These are phyloP conservation scores for Icerya purchasi DNA, from an alignment of 2,888 invertebrate genomes.

Conservation along the genomic window DNA sequence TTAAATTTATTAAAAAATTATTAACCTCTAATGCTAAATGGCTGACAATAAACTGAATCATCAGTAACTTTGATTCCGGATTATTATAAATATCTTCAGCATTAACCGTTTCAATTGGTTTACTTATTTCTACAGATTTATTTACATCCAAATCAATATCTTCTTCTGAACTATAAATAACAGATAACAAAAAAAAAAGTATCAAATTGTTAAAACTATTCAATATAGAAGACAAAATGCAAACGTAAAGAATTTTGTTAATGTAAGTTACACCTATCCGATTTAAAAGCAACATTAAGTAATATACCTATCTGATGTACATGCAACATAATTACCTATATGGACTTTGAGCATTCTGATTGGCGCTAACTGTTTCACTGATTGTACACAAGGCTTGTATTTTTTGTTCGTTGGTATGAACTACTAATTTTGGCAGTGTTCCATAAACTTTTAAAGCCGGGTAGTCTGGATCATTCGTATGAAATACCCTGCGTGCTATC, in stretches of 20 bases:
- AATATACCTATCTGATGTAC: too few species aligned
- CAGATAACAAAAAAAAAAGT: too few species aligned
- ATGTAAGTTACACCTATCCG: too few species aligned
- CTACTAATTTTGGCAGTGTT: slow-evolving; percentile 64
- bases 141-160: not conserved
- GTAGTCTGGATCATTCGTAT: slow-evolving; percentile 65
- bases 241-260: too few species aligned
- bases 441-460: slow-evolving; percentile 66
- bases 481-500: slow-evolving; percentile 58
- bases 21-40: slow-evolving; percentile 58
- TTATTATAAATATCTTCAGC: not conserved
- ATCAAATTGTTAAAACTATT: too few species aligned
- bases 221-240: too few species aligned
- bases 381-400: slow-evolving; percentile 42
- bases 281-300: too few species aligned
- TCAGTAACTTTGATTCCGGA: slow-evolving; percentile 35
- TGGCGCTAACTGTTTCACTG: slow-evolving; percentile 19
- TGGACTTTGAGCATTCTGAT: not conserved
- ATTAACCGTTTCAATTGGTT: not conserved
- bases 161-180: too few species aligned
- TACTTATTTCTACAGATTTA: not conserved
- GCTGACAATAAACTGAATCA: slow-evolving; percentile 70
- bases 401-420: slow-evolving; percentile 80
- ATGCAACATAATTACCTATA: not conserved
- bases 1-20: too few species aligned